These are phyloP conservation scores for Oryctolagus cuniculus DNA, from an alignment of 2,113 vertebrate genomes.

Conservation along the genomic window DNA sequence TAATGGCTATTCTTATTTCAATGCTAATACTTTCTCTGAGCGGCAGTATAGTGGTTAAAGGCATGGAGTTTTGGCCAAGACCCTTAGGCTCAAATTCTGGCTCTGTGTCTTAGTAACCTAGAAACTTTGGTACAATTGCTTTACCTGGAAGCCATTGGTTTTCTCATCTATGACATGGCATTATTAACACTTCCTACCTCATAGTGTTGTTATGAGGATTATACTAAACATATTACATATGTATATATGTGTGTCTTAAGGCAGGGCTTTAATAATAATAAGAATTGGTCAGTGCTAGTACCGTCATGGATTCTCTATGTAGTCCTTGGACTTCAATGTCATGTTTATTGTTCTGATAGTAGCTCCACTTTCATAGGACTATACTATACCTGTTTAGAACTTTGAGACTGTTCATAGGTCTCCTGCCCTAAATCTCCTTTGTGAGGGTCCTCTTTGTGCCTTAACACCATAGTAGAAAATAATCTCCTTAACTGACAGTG, in stretches of 20 bases:
- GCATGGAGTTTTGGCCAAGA: background rate
- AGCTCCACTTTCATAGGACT: background rate
- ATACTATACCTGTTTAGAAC: background rate
- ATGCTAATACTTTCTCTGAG: slow-evolving; percentile 21
- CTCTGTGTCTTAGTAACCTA: slow-evolving; percentile 6
- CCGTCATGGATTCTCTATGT: background rate
- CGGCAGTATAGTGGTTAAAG: background rate
- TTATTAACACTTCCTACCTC: background rate
- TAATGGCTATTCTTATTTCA: background rate
- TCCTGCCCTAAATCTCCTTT: background rate
- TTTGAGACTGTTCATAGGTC: background rate
- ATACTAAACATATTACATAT: background rate
- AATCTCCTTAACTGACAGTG: background rate
- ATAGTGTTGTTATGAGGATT: slow-evolving; percentile 7
- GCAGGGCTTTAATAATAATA: background rate
- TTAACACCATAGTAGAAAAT: background rate
- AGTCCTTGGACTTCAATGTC: background rate
- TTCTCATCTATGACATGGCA: slow-evolving; percentile 8
- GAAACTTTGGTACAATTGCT: background rate
- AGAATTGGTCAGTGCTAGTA: background rate
- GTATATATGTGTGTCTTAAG: background rate
- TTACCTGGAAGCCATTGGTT: background rate
- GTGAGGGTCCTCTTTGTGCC: too few relatives aligned
- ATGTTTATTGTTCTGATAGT: background rate
- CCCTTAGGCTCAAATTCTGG: background rate